These are phyloP conservation scores for Hypsibius dujardini DNA, from an alignment of 1,140 invertebrate species.

Conservation along the genomic window DNA sequence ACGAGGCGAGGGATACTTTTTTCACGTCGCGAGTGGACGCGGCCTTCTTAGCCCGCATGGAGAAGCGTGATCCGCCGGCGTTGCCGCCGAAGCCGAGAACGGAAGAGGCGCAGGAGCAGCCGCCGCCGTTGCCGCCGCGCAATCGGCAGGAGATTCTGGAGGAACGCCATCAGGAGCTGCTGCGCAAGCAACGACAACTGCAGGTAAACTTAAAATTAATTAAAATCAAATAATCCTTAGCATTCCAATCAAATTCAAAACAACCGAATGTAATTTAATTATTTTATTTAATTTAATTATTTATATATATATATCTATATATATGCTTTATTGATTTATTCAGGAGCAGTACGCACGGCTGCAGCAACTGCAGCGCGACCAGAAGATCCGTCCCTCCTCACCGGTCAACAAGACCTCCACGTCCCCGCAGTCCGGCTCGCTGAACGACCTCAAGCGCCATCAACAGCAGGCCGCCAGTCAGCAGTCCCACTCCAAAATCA, in stretches of 20 bases:
- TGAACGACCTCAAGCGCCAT: constrained; percentile 38
- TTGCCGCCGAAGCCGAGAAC: constrained; percentile 9
- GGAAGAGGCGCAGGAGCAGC: not conserved
- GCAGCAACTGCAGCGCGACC: constrained; percentile 60
- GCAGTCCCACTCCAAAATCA: constrained; percentile 29
- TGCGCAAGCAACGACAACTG: constrained; percentile 62
- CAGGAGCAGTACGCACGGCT: constrained; percentile 61
- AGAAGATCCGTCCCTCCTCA: constrained; percentile 42
- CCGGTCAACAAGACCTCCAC: constrained; percentile 43
- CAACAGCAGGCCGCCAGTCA: too few species aligned
- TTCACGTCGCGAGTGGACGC: not conserved
- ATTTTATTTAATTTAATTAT: not conserved
- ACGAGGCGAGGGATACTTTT: not conserved
- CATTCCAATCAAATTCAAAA: not conserved
- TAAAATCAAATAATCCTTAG: too few species aligned
- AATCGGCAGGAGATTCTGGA: constrained; percentile 55
- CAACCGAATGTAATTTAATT: too few species aligned
- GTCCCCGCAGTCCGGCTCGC: constrained; percentile 42
- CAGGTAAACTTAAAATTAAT: constrained; percentile 41
- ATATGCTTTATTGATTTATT: too few species aligned
- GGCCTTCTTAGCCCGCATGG: not conserved
- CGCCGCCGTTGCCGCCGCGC: constrained; percentile 22
- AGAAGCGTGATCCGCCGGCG: not conserved
- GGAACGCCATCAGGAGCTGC: constrained; percentile 60
- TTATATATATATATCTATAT: too few species aligned